Conservation (phyloP, 2,888 invertebrate genomes). For the Drosophila picticornis region DNA sequence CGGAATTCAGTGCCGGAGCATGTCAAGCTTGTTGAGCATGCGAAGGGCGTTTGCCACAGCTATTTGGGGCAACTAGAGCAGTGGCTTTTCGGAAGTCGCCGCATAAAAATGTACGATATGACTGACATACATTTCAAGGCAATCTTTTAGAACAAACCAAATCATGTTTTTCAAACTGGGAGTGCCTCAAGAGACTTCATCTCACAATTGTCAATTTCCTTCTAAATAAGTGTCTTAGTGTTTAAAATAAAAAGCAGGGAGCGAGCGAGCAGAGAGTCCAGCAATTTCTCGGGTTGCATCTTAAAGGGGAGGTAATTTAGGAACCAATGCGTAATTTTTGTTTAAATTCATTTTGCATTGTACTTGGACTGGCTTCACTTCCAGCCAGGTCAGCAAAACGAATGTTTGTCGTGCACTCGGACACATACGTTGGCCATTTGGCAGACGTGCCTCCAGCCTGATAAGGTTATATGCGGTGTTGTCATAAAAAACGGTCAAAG, state of each 20-base stretch:
- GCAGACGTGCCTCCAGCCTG: conserved; percentile 42
- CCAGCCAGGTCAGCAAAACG: conserved; percentile 42
- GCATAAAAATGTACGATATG: conserved; percentile 66
- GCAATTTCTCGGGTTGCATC: conserved; percentile 1
- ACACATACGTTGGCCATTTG: conserved; percentile 58
- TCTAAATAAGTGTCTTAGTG: conserved; percentile 7
- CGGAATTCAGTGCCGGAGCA: conserved; percentile 28
- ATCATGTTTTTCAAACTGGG: conserved; percentile 42
- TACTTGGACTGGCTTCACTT: not conserved
- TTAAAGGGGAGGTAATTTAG: conserved; percentile 7
- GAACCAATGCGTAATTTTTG: conserved; percentile 3
- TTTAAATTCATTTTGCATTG: not conserved
- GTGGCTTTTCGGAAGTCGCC: conserved; percentile 25
- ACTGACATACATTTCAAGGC: conserved; percentile 31
- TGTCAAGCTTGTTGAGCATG: conserved; percentile 31
- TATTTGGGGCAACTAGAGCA: conserved; percentile 37
- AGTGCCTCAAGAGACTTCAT: not conserved
- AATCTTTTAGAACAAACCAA: conserved; percentile 37
- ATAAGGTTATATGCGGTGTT: conserved; percentile 60
- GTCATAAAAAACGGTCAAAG: conserved; percentile 53
- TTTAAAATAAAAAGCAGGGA: conserved; percentile 17
- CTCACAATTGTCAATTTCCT: conserved; percentile 26
- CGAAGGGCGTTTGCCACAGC: conserved; percentile 21
- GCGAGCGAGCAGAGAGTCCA: not conserved
- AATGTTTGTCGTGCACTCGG: conserved; percentile 2